phyloP scores from a whole-genome alignment of 92 coral and sea anemone species.

The Umimayanthus kanabou region DNA sequence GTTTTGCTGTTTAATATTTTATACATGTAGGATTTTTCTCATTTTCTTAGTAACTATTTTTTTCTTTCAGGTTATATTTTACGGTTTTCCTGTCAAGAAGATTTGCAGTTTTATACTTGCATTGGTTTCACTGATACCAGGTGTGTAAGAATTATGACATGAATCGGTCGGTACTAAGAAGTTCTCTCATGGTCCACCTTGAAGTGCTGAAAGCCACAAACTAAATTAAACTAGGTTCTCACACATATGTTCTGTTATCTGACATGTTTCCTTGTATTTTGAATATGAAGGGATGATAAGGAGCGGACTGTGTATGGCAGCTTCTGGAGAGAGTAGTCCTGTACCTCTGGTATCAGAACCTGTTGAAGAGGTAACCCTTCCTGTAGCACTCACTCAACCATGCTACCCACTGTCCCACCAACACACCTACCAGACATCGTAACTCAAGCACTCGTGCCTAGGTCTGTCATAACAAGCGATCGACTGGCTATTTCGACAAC shows the following conservation, averaged over 20 bases:
- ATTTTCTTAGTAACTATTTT: not conserved
- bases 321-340: conserved; percentile 44
- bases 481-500: no score
- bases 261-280: not conserved
- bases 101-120: conserved; percentile 69
- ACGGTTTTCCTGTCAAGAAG: conserved; percentile 75
- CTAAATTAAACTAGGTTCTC: no score
- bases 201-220: no score
- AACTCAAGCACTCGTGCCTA: no score
- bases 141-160: conserved; percentile 44
- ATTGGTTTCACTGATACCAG: conserved; percentile 79
- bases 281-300: conserved; percentile 57
- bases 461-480: no score
- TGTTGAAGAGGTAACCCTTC: conserved; percentile 21
- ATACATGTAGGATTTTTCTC: not conserved
- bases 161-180: not conserved
- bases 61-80: conserved; percentile 67
- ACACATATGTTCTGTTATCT: not conserved
- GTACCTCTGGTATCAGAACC: conserved; percentile 15
- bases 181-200: no score
- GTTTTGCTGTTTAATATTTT: not conserved
- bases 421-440: no score
- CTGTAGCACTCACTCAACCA: not conserved
- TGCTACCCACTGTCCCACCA: not conserved
- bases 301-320: conserved; percentile 68